These are phyloP conservation scores for Jacana jacana DNA, from an alignment of 2,113 vertebrate species.

Conservation along the genomic window DNA sequence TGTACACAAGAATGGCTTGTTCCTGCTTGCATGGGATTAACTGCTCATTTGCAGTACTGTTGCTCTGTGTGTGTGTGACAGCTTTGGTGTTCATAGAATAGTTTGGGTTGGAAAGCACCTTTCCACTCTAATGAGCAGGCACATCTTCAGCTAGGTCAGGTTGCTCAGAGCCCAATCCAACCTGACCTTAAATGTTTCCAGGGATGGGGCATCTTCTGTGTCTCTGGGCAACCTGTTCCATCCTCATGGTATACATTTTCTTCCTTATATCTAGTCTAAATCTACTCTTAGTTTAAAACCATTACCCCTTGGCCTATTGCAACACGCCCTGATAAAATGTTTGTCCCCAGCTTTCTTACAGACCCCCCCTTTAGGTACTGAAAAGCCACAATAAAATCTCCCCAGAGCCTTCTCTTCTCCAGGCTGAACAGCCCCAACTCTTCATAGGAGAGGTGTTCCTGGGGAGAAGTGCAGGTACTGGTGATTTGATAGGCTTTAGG, in stretches of 20 bases:
- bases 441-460: background rate
- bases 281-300: background rate
- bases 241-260: background rate
- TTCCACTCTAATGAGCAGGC: background rate
- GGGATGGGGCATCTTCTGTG: background rate
- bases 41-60: background rate
- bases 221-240: background rate
- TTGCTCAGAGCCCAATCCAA: background rate
- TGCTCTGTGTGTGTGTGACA: background rate
- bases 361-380: background rate
- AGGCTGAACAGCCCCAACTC: background rate
- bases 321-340: background rate
- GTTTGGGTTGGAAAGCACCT: background rate
- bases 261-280: background rate
- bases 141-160: background rate
- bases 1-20: background rate
- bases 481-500: background rate
- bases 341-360: background rate
- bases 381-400: background rate
- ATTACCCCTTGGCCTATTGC: background rate
- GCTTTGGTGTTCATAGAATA: background rate
- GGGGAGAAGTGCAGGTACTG: background rate
- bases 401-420: background rate
- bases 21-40: background rate
- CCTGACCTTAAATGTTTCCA: background rate